Evolutionary conservation across 2,797 vertebrate genomes (phyloP).

Genomic region (Sebastes trivittatus): DNA sequence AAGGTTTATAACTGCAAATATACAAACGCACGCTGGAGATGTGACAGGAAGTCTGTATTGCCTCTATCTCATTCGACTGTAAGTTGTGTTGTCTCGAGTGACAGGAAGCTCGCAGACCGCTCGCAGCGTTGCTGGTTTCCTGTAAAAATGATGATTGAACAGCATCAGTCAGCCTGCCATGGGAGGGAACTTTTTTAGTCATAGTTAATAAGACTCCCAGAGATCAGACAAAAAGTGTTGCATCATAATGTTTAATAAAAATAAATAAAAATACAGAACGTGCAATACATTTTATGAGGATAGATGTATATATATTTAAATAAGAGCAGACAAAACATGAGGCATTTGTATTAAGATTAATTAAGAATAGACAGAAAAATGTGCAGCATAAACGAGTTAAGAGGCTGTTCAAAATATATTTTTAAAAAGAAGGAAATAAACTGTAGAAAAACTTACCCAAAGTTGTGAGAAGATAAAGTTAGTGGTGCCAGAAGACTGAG

Average conservation of each 20-base stretch:
- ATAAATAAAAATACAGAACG: not conserved
- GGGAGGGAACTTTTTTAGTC: not conserved
- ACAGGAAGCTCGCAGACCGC: conserved; percentile 70
- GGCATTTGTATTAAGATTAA: not conserved
- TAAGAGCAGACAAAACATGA: not conserved
- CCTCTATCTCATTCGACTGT: conserved; percentile 9
- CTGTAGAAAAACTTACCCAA: conserved; percentile 36
- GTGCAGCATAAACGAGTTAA: rapidly evolving
- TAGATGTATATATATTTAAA: not conserved
- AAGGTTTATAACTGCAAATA: not conserved
- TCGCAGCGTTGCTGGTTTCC: conserved; percentile 61
- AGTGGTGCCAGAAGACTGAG: not conserved
- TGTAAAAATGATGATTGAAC: conserved; percentile 57
- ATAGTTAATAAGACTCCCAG: not conserved
- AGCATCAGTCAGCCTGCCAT: conserved; percentile 18
- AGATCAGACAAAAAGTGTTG: not conserved
- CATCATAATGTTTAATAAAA: not conserved
- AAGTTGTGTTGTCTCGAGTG: conserved; percentile 7
- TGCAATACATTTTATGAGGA: not conserved
- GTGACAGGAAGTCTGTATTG: conserved; percentile 36
- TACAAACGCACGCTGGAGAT: conserved; percentile 6
- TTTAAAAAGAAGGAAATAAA: not conserved
- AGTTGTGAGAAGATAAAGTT: not conserved
- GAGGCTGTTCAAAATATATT: not conserved
- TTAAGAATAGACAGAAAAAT: not conserved